Conservation (phyloP, 2,888 invertebrate genomes). For the Clivina fossor region DNA sequence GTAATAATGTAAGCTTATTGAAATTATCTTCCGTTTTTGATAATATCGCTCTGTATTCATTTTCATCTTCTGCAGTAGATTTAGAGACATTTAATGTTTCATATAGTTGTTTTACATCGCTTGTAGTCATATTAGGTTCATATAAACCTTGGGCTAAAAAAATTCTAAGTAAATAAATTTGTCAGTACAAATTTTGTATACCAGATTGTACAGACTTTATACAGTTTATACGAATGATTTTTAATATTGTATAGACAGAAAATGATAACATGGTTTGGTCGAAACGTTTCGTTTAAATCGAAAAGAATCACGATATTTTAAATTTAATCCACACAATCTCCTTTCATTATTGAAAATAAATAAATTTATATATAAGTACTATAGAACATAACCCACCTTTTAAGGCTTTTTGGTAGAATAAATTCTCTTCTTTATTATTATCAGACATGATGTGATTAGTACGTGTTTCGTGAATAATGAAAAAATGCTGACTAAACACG, state of each 20-base stretch:
- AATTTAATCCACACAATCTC: no score
- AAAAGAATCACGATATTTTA: no score
- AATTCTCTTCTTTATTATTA: no score
- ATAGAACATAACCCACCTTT: slow-evolving; percentile 28
- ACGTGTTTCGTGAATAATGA: background rate
- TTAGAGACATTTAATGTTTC: slow-evolving; percentile 38
- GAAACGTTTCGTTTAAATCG: no score
- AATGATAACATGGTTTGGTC: no score
- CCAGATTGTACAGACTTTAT: no score
- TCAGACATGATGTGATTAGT: no score
- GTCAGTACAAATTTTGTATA: background rate
- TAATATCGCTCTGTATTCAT: slow-evolving; percentile 32
- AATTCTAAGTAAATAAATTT: background rate
- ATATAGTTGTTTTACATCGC: slow-evolving; percentile 37
- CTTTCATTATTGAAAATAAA: no score
- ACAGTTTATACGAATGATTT: no score
- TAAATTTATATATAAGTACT: no score
- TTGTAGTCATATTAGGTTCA: slow-evolving; percentile 35
- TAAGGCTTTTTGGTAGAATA: slow-evolving; percentile 11
- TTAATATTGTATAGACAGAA: no score
- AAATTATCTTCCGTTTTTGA: slow-evolving; percentile 26
- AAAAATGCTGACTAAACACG: background rate
- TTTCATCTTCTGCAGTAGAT: slow-evolving; percentile 37
- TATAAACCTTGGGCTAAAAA: slow-evolving; percentile 39
- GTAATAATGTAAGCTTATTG: slow-evolving; percentile 7